Evolutionary conservation across 2,113 vertebrate species (phyloP).

Genomic region (Triplophysa siluroides): DNA sequence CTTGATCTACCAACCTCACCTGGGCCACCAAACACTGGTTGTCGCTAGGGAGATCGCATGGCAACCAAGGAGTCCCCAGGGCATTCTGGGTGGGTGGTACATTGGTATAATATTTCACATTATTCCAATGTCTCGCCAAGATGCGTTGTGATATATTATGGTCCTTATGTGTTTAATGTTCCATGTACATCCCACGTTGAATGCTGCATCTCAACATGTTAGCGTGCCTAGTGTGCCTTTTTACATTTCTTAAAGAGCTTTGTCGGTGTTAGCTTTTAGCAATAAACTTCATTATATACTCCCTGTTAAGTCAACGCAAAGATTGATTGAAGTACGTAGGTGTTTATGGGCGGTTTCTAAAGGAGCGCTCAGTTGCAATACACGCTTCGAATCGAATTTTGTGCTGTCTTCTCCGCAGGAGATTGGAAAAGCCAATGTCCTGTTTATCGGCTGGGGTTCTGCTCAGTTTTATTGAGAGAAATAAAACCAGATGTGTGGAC

Average conservation of each 20-base stretch:
- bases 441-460: neutral
- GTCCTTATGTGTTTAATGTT: neutral
- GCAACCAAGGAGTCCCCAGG: constrained; percentile 23
- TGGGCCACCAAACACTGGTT: constrained; percentile 16
- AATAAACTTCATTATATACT: neutral
- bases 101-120: neutral
- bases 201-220: neutral
- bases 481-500: constrained; percentile 59
- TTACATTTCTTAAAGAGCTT: neutral
- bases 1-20: neutral
- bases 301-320: neutral
- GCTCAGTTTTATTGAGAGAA: constrained; percentile 53
- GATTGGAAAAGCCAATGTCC: constrained; percentile 4
- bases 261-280: neutral
- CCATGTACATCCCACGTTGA: neutral
- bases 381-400: constrained; percentile 2
- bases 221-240: neutral
- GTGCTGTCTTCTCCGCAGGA: neutral
- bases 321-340: neutral
- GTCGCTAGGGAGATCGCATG: constrained; percentile 45
- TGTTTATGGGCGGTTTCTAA: neutral
- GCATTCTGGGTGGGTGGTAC: constrained; percentile 34
- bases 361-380: constrained; percentile 12
- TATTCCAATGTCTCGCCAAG: neutral
- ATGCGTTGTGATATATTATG: neutral